phyloP scores from a whole-genome alignment of 2,888 invertebrate genomes.

The Dynastes maya region DNA sequence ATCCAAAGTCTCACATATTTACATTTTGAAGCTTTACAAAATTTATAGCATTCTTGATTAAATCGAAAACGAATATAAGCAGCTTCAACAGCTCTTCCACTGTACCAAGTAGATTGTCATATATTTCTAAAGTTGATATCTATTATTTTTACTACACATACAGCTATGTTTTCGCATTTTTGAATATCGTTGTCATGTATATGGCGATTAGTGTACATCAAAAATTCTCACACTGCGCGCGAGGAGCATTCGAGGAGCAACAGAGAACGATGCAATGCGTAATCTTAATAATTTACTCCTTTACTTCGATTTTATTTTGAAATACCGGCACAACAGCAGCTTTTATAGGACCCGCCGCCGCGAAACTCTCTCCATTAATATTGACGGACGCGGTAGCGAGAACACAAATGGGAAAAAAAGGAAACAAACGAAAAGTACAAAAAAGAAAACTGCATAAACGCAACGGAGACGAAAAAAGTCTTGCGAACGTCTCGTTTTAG shows the following conservation, averaged over 20 bases:
- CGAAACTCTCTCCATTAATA: slow-evolving; percentile 18
- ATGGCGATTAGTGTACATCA: neutral
- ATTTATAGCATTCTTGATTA: too few relatives aligned
- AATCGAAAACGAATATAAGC: too few relatives aligned
- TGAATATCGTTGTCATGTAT: too few relatives aligned
- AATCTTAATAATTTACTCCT: slow-evolving; percentile 32
- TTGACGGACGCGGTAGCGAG: neutral
- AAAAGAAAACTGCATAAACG: slow-evolving; percentile 14
- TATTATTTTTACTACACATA: too few relatives aligned
- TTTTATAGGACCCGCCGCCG: slow-evolving; percentile 1
- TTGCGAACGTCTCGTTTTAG: neutral
- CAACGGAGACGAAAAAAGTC: neutral
- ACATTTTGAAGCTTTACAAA: too few relatives aligned
- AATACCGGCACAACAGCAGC: slow-evolving; percentile 2
- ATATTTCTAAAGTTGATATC: too few relatives aligned
- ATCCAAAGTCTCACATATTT: too few relatives aligned
- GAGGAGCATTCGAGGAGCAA: neutral
- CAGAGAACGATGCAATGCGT: slow-evolving; percentile 9
- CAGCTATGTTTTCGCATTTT: too few relatives aligned
- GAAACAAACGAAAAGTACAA: neutral
- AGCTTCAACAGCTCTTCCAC: too few relatives aligned
- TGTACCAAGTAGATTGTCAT: too few relatives aligned
- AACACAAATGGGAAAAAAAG: neutral
- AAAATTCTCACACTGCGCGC: neutral
- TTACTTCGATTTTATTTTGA: slow-evolving; percentile 15